A percentile compares a stretch with the other conserved stretches of the same genome.
Conservation (phyloP, 2,797 vertebrate species). For the Anguilla obscura region DNA sequence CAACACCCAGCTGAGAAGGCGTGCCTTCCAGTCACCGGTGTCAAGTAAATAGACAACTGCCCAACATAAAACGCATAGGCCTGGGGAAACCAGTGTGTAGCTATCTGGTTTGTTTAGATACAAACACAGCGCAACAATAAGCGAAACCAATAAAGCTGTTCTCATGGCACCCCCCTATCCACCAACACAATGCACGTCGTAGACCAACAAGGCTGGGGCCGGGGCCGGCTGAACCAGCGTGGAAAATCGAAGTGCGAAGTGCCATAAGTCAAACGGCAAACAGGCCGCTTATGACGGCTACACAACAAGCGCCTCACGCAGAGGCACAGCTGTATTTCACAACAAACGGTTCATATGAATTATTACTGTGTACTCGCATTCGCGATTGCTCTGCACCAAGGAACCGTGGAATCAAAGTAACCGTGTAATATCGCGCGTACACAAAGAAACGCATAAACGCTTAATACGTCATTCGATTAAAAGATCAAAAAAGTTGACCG, state of each 20-base stretch:
- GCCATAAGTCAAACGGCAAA: constrained; percentile 18
- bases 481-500: too few species aligned
- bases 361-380: neutral
- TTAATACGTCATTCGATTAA: too few species aligned
- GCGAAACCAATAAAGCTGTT: neutral
- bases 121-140: neutral
- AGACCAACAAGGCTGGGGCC: neutral
- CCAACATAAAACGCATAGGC: neutral
- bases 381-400: neutral
- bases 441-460: neutral
- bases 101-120: neutral
- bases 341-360: neutral
- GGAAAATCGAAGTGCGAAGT: neutral
- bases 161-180: neutral
- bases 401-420: neutral
- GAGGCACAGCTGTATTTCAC: neutral
- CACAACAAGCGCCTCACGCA: neutral
- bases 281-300: constrained; percentile 3
- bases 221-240: neutral
- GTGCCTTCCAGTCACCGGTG: neutral
- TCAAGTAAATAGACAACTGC: neutral
- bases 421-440: neutral
- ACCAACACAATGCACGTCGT: neutral
- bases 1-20: neutral
- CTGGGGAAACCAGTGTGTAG: neutral